Evolutionary conservation across 2,888 invertebrate species (phyloP).

Genomic region (Callinectes sapidus): DNA sequence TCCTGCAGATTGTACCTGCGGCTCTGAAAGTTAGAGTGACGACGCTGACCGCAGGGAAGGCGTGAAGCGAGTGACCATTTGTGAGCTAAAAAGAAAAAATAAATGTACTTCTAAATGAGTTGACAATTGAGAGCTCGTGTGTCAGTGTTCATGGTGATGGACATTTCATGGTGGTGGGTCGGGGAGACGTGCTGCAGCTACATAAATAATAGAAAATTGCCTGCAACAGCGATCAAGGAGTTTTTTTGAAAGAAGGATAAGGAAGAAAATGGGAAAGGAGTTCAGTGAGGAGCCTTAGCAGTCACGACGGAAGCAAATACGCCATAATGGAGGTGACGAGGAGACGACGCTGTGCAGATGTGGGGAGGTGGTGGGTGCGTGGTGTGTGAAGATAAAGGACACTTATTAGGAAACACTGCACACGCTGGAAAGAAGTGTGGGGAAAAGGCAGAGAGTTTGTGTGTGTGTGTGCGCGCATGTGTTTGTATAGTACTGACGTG

Average conservation of each 20-base stretch:
- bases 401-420: neutral
- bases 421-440: neutral
- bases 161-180: neutral
- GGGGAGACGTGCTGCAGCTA: neutral
- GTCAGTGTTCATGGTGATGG: neutral
- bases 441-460: neutral
- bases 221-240: neutral
- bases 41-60: neutral
- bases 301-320: neutral
- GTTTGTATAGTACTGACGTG: neutral
- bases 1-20: constrained; percentile 3
- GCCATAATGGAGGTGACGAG: constrained; percentile 21
- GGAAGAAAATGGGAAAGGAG: neutral
- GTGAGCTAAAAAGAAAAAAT: neutral
- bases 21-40: neutral
- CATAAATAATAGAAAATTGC: neutral
- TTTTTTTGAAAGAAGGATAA: neutral
- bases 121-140: neutral
- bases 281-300: neutral
- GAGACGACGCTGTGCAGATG: neutral
- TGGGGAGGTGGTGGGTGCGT: neutral
- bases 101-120: neutral
- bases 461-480: neutral
- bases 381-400: constrained; percentile 17
- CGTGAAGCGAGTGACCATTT: neutral